phyloP scores from a whole-genome alignment of 2,797 vertebrate species.

The Hipposideros larvatus region DNA sequence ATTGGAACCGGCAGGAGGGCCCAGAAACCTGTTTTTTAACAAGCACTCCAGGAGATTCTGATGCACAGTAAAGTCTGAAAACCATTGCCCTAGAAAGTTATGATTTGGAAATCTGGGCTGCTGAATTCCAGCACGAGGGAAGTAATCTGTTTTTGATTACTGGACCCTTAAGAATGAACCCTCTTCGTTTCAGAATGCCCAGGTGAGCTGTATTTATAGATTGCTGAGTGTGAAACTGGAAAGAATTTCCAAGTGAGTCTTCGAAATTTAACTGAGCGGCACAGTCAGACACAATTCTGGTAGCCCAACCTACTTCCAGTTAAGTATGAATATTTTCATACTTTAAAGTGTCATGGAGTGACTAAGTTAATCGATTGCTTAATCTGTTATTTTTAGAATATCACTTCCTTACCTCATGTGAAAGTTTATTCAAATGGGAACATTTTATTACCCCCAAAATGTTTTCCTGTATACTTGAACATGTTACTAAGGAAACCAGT shows the following conservation, averaged over 20 bases:
- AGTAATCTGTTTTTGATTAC: slow-evolving; percentile 58
- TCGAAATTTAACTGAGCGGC: slow-evolving; percentile 63
- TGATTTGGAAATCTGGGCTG: slow-evolving; percentile 51
- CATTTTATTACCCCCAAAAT: slow-evolving; percentile 78
- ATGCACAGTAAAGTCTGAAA: slow-evolving; percentile 7
- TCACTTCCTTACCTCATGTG: slow-evolving; percentile 68
- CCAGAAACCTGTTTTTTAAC: neutral
- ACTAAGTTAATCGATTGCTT: slow-evolving; percentile 70
- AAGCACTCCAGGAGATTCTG: slow-evolving; percentile 6
- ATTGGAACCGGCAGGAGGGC: neutral
- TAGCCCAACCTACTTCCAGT: neutral
- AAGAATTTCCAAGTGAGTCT: slow-evolving; percentile 50
- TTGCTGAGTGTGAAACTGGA: slow-evolving; percentile 25
- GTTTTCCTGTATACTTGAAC: slow-evolving; percentile 72
- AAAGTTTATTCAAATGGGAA: slow-evolving; percentile 81
- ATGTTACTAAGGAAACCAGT: slow-evolving; percentile 81
- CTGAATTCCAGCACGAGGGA: neutral
- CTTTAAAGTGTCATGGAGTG: slow-evolving; percentile 52
- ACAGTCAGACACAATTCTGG: neutral
- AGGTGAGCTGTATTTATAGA: slow-evolving; percentile 31
- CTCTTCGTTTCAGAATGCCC: slow-evolving; percentile 59
- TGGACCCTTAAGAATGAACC: slow-evolving; percentile 66
- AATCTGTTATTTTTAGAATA: slow-evolving; percentile 76
- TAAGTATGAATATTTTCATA: slow-evolving; percentile 23
- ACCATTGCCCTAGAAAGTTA: slow-evolving; percentile 58